Conservation (phyloP, 2,113 vertebrate genomes). For the Thunnus thynnus region DNA sequence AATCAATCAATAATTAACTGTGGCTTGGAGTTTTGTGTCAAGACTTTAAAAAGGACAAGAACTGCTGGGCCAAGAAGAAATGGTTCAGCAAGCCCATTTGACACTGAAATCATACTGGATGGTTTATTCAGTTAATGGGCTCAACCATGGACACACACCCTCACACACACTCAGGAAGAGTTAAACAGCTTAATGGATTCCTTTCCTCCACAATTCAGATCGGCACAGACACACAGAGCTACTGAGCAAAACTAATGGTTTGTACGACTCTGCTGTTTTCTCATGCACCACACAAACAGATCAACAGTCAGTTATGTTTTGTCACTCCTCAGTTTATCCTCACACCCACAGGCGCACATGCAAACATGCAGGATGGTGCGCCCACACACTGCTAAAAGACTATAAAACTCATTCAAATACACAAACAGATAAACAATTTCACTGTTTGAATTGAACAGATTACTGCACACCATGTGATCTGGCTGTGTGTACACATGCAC, state of each 20-base stretch:
- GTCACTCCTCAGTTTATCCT: slow-evolving; percentile 50
- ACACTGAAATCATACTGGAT: slow-evolving; percentile 60
- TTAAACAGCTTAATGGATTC: slow-evolving; percentile 58
- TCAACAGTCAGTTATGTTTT: slow-evolving; percentile 50
- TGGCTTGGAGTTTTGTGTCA: slow-evolving; percentile 38
- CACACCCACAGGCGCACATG: slow-evolving; percentile 35
- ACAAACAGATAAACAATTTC: slow-evolving; percentile 31
- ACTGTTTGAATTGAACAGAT: slow-evolving; percentile 50
- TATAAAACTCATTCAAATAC: slow-evolving; percentile 28
- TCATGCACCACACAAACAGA: slow-evolving; percentile 29
- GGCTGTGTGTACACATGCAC: slow-evolving; percentile 27
- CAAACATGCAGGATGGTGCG: background rate
- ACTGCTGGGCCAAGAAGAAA: slow-evolving; percentile 55
- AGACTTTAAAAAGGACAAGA: slow-evolving; percentile 45
- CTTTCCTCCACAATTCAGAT: slow-evolving; percentile 31
- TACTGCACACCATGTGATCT: slow-evolving; percentile 14
- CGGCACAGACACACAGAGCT: slow-evolving; percentile 20
- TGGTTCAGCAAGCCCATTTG: slow-evolving; percentile 50
- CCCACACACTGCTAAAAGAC: slow-evolving; percentile 44
- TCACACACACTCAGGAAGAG: slow-evolving; percentile 9
- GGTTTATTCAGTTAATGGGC: slow-evolving; percentile 69
- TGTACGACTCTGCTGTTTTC: slow-evolving; percentile 19
- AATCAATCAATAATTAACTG: slow-evolving; percentile 57
- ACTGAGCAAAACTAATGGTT: slow-evolving; percentile 36
- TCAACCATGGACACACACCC: slow-evolving; percentile 42